Base-by-base conservation (phyloP, 2,888 invertebrate genomes). In the Tiliacea aurago region DNA sequence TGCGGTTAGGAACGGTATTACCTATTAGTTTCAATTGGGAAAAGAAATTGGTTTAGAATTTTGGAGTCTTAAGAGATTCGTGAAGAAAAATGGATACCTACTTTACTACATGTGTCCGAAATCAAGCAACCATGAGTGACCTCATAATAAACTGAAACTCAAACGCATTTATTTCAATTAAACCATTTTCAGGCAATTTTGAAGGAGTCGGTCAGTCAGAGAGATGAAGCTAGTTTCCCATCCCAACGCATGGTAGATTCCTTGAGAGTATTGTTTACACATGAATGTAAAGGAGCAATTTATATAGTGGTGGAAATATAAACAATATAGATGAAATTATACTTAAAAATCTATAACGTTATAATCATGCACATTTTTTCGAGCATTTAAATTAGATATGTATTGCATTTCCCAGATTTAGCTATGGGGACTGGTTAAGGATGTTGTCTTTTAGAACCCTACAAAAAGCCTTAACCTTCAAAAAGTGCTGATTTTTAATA, bases 1-100 rank as follows among this genome's bases (percentile, higher is more conserved):
- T 43, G 56, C 51, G 78, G 47, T 59, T 65, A 41, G 28, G 41
- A 47, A 51, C 53, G 37, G 56, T 53, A 64, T 79, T 70, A n/a
- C n/a, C n/a, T n/a, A 67, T 68, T 61, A 55, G 56, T 83, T 79
- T 79, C 64, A 79, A 70, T 74, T 81, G 41, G 56, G 23, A 53
- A 51, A 41, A n/a, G 23, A 61, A 70, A 70, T 70, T 41, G 55
- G 56, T 82, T 77, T 66, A 45, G 51, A 66, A 72, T 53, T 62
- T 66, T 37, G 7, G 47, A 23, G 51, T 47, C 18, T 62, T 63
- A 43, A 43, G 20, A n/a, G 51, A 68, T 53, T 68, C 10, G 28
- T 59, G 45, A 69, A n/a, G 11, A 28, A 18, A 28, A n/a, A 56
- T 55, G 20, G 13, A 28, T 18, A 18, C 2, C 9, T 23, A n/a